Conservation (phyloP, 2,888 invertebrate genomes). For the Athrips mouffetella region DNA sequence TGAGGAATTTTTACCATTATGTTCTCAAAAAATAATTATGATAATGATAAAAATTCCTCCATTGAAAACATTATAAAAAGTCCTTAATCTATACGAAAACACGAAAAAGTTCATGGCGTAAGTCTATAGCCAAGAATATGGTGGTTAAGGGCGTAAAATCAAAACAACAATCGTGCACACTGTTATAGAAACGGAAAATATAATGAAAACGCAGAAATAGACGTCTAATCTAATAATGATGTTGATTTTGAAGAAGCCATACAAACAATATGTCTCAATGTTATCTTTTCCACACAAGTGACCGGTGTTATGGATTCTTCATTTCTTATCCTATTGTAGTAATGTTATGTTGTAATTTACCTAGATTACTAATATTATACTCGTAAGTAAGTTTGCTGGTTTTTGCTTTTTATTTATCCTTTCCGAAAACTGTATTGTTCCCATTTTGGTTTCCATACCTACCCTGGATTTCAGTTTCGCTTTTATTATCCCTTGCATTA, state of each 20-base stretch:
- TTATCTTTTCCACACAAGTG: no score
- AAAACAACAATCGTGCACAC: constrained; percentile 57
- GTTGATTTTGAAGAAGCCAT: constrained; percentile 46
- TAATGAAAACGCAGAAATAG: constrained; percentile 11
- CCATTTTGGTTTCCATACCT: no score
- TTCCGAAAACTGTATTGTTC: no score
- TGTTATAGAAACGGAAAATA: constrained; percentile 18
- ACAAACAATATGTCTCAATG: constrained; percentile 8
- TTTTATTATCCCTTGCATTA: no score
- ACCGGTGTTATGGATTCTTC: constrained; percentile 3
- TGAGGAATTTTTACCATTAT: constrained; percentile 5
- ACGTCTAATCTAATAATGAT: constrained; percentile 37
- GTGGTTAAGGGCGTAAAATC: constrained; percentile 59
- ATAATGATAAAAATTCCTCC: background rate
- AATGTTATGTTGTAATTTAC: no score
- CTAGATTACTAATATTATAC: no score
- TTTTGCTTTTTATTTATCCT: no score
- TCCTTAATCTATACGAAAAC: background rate
- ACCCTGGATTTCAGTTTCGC: no score
- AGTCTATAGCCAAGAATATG: constrained; percentile 49
- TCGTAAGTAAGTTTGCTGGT: no score
- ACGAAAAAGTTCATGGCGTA: constrained; percentile 21
- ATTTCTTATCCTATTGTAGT: background rate
- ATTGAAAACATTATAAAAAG: background rate
- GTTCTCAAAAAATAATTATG: background rate